phyloP scores from a whole-genome alignment of 2,888 invertebrate genomes.

The Caenorhabditis imperialis region DNA sequence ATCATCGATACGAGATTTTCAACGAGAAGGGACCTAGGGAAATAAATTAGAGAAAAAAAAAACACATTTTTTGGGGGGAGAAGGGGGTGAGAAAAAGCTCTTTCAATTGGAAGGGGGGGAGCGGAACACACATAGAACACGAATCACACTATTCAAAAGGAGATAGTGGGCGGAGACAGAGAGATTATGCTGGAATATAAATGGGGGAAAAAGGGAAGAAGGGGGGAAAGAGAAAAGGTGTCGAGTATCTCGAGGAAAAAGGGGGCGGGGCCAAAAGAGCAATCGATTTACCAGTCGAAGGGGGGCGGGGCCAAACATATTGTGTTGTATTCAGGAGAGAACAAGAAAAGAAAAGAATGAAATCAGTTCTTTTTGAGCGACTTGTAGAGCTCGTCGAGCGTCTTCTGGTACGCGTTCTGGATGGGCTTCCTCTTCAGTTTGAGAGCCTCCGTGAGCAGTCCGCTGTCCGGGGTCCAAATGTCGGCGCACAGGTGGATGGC shows the following conservation, averaged over 20 bases:
- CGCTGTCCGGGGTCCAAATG: constrained; percentile 96
- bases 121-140: constrained; percentile 28
- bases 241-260: constrained; percentile 43
- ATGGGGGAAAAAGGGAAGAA: neutral
- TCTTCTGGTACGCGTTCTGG: constrained; percentile 56
- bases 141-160: constrained; percentile 25
- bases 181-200: constrained; percentile 12
- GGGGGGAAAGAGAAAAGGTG: neutral
- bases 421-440: constrained; percentile 87
- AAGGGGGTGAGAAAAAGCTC: constrained; percentile 28
- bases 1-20: constrained; percentile 20
- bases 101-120: neutral
- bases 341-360: neutral
- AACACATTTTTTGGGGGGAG: constrained; percentile 1
- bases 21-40: neutral
- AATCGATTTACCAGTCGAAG: constrained; percentile 20
- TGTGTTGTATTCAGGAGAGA: neutral
- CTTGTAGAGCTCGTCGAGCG: constrained; percentile 54
- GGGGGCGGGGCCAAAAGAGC: neutral
- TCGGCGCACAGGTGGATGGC: constrained; percentile 90
- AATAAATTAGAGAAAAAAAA: constrained; percentile 1
- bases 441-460: constrained; percentile 96
- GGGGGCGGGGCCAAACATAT: constrained; percentile 3
- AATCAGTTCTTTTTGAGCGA: constrained; percentile 39
- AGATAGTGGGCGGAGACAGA: neutral